Conservation (phyloP, 2,113 vertebrate species). For the Actenoides hombroni region DNA sequence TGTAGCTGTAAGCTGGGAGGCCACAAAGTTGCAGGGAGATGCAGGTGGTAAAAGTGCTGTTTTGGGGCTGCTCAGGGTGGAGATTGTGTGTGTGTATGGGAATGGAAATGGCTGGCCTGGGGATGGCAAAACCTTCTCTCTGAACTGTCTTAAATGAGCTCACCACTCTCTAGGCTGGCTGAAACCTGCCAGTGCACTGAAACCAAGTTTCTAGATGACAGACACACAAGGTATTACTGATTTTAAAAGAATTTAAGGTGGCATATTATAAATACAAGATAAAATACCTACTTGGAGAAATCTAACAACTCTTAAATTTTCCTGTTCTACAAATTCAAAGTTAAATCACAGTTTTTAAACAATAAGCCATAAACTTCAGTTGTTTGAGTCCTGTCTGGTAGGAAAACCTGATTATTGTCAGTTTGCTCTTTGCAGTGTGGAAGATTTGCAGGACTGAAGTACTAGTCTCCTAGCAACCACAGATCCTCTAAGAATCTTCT, state of each 20-base stretch:
- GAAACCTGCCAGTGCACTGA: background rate
- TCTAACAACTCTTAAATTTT: background rate
- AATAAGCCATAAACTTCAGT: slow-evolving; percentile 15
- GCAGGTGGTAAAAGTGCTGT: background rate
- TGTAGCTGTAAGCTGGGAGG: background rate
- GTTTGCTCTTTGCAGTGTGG: slow-evolving; percentile 39
- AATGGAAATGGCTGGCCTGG: background rate
- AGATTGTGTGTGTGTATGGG: accelerated
- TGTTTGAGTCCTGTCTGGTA: slow-evolving; percentile 40
- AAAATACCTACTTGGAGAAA: background rate
- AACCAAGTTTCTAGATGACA: background rate
- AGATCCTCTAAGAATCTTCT: slow-evolving; percentile 66
- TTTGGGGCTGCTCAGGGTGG: background rate
- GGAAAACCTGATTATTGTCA: slow-evolving; percentile 51
- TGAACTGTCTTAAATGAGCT: background rate
- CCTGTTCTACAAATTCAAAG: background rate
- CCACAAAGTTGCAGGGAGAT: background rate
- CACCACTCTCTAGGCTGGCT: background rate
- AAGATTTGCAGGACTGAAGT: slow-evolving; percentile 65
- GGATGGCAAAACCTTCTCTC: background rate
- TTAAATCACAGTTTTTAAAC: background rate
- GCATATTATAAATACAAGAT: background rate
- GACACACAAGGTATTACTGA: background rate
- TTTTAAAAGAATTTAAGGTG: background rate
- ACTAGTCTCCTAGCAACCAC: slow-evolving; percentile 72